phyloP scores from a whole-genome alignment of 1,140 invertebrate genomes.

The Rhyzopertha dominica region DNA sequence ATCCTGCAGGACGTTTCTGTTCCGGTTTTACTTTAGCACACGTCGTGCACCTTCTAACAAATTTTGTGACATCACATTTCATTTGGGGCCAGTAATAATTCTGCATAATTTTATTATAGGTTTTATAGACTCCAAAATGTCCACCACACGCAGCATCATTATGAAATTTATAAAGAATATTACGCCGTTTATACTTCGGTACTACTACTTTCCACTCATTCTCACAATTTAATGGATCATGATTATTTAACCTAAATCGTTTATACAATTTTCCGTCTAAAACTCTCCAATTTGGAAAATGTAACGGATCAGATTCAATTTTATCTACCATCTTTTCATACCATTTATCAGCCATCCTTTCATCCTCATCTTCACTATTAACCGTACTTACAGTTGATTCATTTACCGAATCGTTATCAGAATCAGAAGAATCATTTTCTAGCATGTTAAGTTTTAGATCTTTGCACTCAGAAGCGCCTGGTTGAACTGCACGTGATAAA shows the following conservation, averaged over 20 bases:
- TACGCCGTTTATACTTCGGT: slow-evolving; percentile 3
- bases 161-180: neutral
- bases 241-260: neutral
- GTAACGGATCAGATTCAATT: neutral
- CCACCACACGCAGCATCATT: neutral
- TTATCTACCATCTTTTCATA: neutral
- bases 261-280: slow-evolving; percentile 1
- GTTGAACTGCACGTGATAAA: too few relatives aligned
- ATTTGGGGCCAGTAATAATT: slow-evolving; percentile 7
- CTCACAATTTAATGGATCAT: neutral
- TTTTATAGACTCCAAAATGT: slow-evolving; percentile 8
- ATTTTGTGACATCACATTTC: slow-evolving; percentile 6
- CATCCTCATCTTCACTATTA: too few relatives aligned
- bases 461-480: too few relatives aligned
- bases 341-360: neutral
- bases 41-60: neutral
- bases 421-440: too few relatives aligned
- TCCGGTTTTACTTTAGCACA: slow-evolving; percentile 3
- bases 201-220: slow-evolving; percentile 8
- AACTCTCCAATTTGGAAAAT: neutral
- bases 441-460: too few relatives aligned
- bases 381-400: too few relatives aligned
- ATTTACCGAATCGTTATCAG: too few relatives aligned
- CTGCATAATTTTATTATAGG: slow-evolving; percentile 6
- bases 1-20: slow-evolving; percentile 2